A percentile compares a stretch with the other conserved stretches of the same genome.
Conservation (phyloP, 2,797 vertebrate genomes). For the Enteromius viviparus region DNA sequence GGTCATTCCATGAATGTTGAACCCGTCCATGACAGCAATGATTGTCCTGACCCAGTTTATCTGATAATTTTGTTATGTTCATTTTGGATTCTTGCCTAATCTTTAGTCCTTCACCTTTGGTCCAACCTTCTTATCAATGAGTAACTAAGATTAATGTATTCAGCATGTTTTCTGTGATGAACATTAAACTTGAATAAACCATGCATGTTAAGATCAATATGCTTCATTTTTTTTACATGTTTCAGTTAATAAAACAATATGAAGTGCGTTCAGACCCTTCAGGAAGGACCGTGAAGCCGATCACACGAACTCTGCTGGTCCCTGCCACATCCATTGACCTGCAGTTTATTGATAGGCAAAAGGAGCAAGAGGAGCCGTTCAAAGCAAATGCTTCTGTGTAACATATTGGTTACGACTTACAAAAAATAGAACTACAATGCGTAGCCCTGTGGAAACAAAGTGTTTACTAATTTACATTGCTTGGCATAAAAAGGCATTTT, state of each 20-base stretch:
- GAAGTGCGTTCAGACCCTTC: constrained; percentile 76
- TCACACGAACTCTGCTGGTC: constrained; percentile 78
- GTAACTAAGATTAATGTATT: constrained; percentile 27
- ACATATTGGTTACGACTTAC: not conserved
- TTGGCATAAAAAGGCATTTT: not conserved
- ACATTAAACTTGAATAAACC: not conserved
- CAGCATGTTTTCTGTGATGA: not conserved
- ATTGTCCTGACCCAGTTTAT: not conserved
- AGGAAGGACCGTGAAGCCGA: constrained; percentile 69
- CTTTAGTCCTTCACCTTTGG: constrained; percentile 52
- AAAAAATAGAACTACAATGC: not conserved
- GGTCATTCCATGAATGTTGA: not conserved
- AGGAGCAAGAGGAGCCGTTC: not conserved
- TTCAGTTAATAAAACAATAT: constrained; percentile 74
- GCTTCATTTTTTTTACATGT: not conserved
- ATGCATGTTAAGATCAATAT: not conserved
- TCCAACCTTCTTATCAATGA: constrained; percentile 47
- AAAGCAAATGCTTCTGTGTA: constrained; percentile 5
- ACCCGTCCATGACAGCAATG: not conserved
- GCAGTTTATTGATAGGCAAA: constrained; percentile 74
- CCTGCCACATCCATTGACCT: constrained; percentile 74
- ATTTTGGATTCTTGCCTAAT: constrained; percentile 3
- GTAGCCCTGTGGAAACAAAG: not conserved
- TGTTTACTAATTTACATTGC: not conserved
- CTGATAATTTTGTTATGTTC: not conserved